Evolutionary conservation across 92 coral and sea anemone genomes (phyloP).

Genomic region (Hydrozoanthus gracilis): DNA sequence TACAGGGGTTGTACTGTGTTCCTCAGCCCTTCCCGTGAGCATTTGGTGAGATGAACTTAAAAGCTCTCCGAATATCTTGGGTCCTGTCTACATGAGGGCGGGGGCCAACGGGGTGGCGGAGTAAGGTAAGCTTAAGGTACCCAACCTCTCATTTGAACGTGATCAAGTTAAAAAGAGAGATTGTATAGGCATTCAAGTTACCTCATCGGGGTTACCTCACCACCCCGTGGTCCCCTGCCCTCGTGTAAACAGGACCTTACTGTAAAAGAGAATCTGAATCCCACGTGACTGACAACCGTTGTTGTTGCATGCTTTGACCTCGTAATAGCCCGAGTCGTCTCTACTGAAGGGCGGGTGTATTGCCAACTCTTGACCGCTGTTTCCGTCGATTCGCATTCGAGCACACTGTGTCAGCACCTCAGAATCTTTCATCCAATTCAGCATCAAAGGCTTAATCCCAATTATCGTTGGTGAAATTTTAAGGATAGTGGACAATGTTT

Average conservation of each 20-base stretch:
- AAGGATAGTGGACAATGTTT: not conserved
- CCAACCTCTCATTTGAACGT: too few relatives aligned
- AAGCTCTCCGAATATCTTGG: too few relatives aligned
- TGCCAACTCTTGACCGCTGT: not conserved
- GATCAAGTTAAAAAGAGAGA: too few relatives aligned
- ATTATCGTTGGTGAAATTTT: slow-evolving; percentile 1
- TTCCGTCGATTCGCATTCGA: not conserved
- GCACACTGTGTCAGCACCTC: slow-evolving; percentile 19
- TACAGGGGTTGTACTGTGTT: too few relatives aligned
- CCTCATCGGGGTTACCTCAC: not conserved
- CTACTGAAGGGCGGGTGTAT: slow-evolving; percentile 24
- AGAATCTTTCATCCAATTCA: slow-evolving; percentile 31
- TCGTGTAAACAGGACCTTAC: not conserved
- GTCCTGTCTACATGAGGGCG: too few relatives aligned
- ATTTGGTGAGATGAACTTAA: too few relatives aligned
- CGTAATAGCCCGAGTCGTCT: slow-evolving; percentile 29
- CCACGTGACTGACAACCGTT: slow-evolving; percentile 26
- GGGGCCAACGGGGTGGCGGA: too few relatives aligned
- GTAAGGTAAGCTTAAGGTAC: too few relatives aligned
- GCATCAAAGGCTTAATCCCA: slow-evolving; percentile 1
- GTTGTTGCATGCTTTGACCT: slow-evolving; percentile 19
- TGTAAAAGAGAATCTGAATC: slow-evolving; percentile 26
- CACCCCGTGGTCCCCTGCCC: too few relatives aligned
- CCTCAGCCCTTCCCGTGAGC: too few relatives aligned
- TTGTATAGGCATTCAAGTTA: not conserved